These are phyloP conservation scores for Acholoe squamosa DNA, from an alignment of 2,888 invertebrate genomes.

Conservation along the genomic window DNA sequence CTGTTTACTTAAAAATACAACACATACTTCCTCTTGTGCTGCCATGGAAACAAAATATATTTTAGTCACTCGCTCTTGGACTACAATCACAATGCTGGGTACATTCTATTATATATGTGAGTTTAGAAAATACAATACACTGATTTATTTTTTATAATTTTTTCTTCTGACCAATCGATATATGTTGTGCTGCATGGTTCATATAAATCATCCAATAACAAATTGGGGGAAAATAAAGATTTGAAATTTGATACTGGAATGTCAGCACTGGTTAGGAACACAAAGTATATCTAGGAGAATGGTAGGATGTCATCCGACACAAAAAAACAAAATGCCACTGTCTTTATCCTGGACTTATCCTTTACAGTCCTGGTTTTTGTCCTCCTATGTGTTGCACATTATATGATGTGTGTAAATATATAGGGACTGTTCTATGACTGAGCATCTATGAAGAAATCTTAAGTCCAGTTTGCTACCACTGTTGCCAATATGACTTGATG, in stretches of 20 bases:
- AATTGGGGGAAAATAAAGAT: neutral
- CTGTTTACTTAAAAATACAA: neutral
- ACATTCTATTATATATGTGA: neutral
- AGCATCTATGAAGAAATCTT: constrained; percentile 3
- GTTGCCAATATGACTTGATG: neutral
- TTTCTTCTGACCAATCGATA: neutral
- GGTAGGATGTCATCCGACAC: neutral
- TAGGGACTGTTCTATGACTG: neutral
- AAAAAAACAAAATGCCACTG: too few species aligned
- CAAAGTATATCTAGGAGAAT: neutral
- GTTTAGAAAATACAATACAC: neutral
- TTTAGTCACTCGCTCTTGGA: neutral
- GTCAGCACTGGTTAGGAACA: neutral
- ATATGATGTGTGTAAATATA: neutral
- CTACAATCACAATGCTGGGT: constrained; percentile 17
- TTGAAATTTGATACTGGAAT: neutral
- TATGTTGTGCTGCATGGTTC: neutral
- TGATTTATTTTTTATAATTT: neutral
- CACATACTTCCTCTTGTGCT: neutral
- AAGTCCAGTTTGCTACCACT: neutral
- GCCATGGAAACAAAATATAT: neutral
- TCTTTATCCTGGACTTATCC: too few species aligned
- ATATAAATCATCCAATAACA: neutral
- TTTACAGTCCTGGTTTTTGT: too few species aligned
- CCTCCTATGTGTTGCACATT: too few species aligned